Evolutionary conservation across 2,797 vertebrate species (phyloP).

Genomic region (Lepidocolaptes lacrymiger): DNA sequence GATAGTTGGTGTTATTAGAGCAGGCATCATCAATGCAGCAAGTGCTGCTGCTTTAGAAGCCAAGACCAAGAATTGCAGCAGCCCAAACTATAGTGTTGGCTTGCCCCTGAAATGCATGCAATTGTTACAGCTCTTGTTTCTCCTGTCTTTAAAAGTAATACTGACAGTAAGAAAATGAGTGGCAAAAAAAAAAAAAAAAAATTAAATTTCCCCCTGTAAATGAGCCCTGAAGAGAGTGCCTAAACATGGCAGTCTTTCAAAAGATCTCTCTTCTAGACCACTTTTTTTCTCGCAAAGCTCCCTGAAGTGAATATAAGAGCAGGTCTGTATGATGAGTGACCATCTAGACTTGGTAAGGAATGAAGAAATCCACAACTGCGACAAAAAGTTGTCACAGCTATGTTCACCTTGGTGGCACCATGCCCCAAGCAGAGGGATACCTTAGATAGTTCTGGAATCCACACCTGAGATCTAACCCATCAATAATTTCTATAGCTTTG

Average conservation of each 20-base stretch:
- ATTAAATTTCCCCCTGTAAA: not conserved
- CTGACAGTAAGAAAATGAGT: not conserved
- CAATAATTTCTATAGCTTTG: not conserved
- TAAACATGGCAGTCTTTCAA: not conserved
- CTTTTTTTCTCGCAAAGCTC: not conserved
- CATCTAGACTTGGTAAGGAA: not conserved
- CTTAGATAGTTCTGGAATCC: not conserved
- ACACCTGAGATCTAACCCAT: not conserved
- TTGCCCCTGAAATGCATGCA: not conserved
- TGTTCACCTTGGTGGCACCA: not conserved
- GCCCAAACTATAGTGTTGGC: not conserved
- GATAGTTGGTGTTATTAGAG: not conserved
- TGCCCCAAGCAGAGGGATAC: not conserved
- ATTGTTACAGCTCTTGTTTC: not conserved
- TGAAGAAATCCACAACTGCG: not conserved
- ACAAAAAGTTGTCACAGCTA: not conserved
- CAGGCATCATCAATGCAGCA: not conserved
- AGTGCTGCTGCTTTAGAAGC: not conserved
- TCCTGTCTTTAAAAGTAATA: not conserved
- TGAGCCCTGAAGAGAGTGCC: not conserved
- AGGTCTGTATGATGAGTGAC: not conserved
- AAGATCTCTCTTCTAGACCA: not conserved
- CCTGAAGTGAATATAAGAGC: not conserved
- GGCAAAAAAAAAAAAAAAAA: not conserved
- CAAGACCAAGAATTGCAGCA: not conserved